phyloP scores from a whole-genome alignment of 2,797 vertebrate genomes.

The Siniperca scherzeri region DNA sequence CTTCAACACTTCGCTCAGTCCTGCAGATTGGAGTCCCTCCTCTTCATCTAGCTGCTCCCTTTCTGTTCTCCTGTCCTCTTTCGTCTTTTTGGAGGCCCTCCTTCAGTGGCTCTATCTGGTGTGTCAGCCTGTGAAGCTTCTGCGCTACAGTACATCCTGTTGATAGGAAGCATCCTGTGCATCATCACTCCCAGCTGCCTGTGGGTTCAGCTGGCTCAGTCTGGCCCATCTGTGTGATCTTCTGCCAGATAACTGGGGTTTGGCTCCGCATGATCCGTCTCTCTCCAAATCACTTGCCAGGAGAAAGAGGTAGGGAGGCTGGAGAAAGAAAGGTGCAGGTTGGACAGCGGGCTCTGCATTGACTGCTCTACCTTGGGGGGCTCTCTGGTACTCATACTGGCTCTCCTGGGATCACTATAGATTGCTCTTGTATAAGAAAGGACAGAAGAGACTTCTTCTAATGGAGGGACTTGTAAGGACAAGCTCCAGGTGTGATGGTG shows the following conservation, averaged over 20 bases:
- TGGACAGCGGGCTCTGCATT: constrained; percentile 59
- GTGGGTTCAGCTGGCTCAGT: constrained; percentile 84
- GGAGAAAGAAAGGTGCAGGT: constrained; percentile 63
- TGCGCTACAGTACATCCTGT: constrained; percentile 81
- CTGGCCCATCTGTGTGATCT: constrained; percentile 87
- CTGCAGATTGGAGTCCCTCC: constrained; percentile 48
- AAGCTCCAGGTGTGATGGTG: constrained; percentile 71
- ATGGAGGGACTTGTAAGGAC: constrained; percentile 53
- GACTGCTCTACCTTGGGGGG: constrained; percentile 56
- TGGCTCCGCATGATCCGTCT: constrained; percentile 74
- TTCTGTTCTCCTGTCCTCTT: constrained; percentile 47
- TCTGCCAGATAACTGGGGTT: constrained; percentile 86
- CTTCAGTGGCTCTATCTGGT: constrained; percentile 74
- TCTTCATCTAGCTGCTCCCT: constrained; percentile 57
- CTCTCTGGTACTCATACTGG: constrained; percentile 40
- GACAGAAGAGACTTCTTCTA: constrained; percentile 45
- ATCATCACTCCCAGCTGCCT: constrained; percentile 85
- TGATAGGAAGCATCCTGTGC: constrained; percentile 85
- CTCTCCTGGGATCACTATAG: constrained; percentile 51
- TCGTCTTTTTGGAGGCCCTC: constrained; percentile 65
- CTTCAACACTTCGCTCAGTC: constrained; percentile 32
- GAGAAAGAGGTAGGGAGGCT: constrained; percentile 69
- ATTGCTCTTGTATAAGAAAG: constrained; percentile 51
- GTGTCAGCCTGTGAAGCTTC: constrained; percentile 80
- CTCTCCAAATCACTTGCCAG: constrained; percentile 82